Base-by-base conservation (phyloP, 1,140 invertebrate species). In the Drosophila parvula region DNA sequence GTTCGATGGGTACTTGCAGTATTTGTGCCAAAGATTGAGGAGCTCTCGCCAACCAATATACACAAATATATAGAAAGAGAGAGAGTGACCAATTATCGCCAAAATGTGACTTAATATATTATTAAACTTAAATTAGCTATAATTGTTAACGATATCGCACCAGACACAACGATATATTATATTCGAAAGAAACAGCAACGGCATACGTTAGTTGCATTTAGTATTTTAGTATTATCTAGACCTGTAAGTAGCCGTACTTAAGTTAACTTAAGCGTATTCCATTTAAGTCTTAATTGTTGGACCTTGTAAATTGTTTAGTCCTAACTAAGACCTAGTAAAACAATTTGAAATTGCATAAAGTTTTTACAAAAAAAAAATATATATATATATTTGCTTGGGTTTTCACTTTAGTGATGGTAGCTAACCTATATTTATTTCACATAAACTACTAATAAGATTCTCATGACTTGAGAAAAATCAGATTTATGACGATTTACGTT, bases 21-120 rank as follows among this genome's bases (percentile, higher is more conserved):
- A 89, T 89, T 90, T 73, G 78, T 84, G 85, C 84, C 84, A 89
- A 89, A 89, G 84, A 89, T 84, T 78, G 55, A 48, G 60, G 55
- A 79, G 34, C 57, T 73, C 40, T 73, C 67, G 10, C 14, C 8
- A 68, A 6, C 14, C 44, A 40, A 40, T 27, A 64, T 36, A 74
- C 9, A 45, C 38, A 56, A 36, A 32, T 41, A 70, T 43, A 14
- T 30, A 56, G 50, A 53, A 22, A 2, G 8, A 41, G 10, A 53
- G 41, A 78, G 61, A 53, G 71, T 76, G 51, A 60, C 51, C 69
- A 51, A 68, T 64, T 60, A 55, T 50, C 51, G 50, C 62, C 58
- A 74, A 78, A 74, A 81, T 85, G 74, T 83, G 70, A 83, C 84
- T 82, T 88, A 88, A 88, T 79, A 88, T 79, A 83, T 58, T 70